Base-by-base conservation (phyloP, 2,797 vertebrate genomes). In the Phrynocephalus guinanensis region DNA sequence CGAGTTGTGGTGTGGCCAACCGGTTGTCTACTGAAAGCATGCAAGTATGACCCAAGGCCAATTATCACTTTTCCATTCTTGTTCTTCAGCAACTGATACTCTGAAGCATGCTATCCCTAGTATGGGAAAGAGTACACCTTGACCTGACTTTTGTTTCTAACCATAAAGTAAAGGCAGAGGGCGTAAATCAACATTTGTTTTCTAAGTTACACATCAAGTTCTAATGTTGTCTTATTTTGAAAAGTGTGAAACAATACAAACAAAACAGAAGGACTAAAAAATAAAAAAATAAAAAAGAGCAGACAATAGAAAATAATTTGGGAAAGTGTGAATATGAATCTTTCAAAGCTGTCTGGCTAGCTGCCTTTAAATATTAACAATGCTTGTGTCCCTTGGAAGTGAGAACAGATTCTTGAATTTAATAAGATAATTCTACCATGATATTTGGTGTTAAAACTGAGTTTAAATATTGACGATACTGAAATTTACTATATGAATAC, bases 271-370 rank as follows among this genome's bases (percentile, higher is more conserved):
- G 86, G 92, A 91, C 89, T 44, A 44, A 44, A 44, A 44, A 44
- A 44, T 4, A 4, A 44, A 44, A 44, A 44, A 4, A 38, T 38
- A 38, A 20, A 87, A 91, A 68, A 79, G 89, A 90, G 88, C 26
- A 78, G 80, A 91, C 86, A 88, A 81, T 11, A 88, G 48, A 85
- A 71, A 85, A 86, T 87, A 90, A 60, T 70, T n/a, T 88, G 76
- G 76, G 22, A 60, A 91, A 90, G 94, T 85, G 92, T 83, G 90
- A 95, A 94, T 81, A n/a, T 88, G 88, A 93, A 94, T 92, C 72
- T 85, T 91, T 91, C 68, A 92, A 94, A 84, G 67, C 84, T 92
- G 86, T 82, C 92, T 95, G 94, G 93, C 91, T 90, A 89, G 87
- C 71, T 94, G 90, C 93, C 92, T 86, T 93, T 93, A 91, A 75